Base-by-base conservation (phyloP, 2,113 vertebrate species). In the Dicentrarchus labrax region DNA sequence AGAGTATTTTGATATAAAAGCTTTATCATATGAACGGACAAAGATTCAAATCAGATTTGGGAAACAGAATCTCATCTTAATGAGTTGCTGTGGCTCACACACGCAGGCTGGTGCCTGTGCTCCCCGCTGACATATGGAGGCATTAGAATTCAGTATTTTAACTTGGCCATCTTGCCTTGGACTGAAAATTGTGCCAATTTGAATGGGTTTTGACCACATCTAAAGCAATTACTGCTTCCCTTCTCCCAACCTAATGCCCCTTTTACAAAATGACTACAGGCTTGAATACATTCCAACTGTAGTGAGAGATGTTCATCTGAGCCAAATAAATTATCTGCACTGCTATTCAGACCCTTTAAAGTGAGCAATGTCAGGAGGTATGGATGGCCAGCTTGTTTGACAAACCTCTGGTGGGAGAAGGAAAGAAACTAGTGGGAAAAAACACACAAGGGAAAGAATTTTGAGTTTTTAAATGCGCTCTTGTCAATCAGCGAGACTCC, bases 341-440 rank as follows among this genome's bases (percentile, higher is more conserved):
- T 70, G 56, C 73, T 66, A 61, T 74, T 82, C 61, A 79, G 89
- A 94, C 90, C 93, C 88, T 95, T 96, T 95, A 95, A 94, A 94
- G 94, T 82, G 90, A 95, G 93, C 85, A 73, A 92, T 96, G 95
- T 89, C 91, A 79, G 87, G 90, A 95, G 94, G 93, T 94, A 94
- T 89, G 93, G 95, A 94, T 91, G 93, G 86, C 80, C 85, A 85
- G 84, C 93, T 91, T 80, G 93, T 94, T 70, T 82, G 85, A 86
- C 85, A 88, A 71, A 86, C 75, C 79, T 88, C 76, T 65, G 64
- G 17, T 64, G 70, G 73, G 69, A 77, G 59, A 66, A 24, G 38
- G 39, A 16, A 71, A 79, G 60, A 83, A 68, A 72, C 30, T 19
- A 15, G 17, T 21, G 48, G 48, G 8, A 59, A 48, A 30, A 72